These are phyloP conservation scores for Panagrolaimus sp. DNA, from an alignment of 1,140 invertebrate genomes.

Conservation along the genomic window DNA sequence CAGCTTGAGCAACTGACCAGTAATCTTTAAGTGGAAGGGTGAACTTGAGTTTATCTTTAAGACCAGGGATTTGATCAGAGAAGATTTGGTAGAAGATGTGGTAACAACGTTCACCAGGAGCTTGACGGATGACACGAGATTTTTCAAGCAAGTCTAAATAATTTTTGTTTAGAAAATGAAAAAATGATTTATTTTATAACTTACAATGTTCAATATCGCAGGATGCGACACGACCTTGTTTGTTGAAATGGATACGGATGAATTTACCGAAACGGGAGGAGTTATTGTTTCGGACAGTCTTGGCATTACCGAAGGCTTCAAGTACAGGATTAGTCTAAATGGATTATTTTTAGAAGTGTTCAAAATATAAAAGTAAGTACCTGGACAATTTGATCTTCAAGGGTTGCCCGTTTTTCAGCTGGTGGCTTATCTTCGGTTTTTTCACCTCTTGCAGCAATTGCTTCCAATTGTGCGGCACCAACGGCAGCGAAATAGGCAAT, in stretches of 20 bases:
- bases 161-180: slow-evolving; percentile 65
- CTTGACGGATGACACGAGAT: slow-evolving; percentile 99
- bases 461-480: slow-evolving; percentile 73
- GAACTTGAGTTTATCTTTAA: slow-evolving; percentile 67
- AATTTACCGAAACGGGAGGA: slow-evolving; percentile 76
- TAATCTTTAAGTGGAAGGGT: slow-evolving; percentile 53
- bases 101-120: slow-evolving; percentile 93
- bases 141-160: slow-evolving; percentile 92
- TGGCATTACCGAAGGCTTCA: slow-evolving; percentile 67
- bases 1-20: slow-evolving; percentile 86
- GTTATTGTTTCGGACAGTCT: slow-evolving; percentile 67
- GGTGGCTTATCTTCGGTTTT: slow-evolving; percentile 1
- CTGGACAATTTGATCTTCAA: slow-evolving; percentile 68
- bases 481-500: slow-evolving; percentile 74
- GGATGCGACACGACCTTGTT: slow-evolving; percentile 96
- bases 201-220: slow-evolving; percentile 99
- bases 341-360: no score
- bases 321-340: slow-evolving; percentile 64
- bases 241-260: slow-evolving; percentile 99
- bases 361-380: neutral
- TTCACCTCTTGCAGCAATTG: slow-evolving; percentile 14
- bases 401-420: slow-evolving; percentile 54
- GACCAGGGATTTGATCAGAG: slow-evolving; percentile 77
- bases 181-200: slow-evolving; percentile 61
- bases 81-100: slow-evolving; percentile 99